A percentile compares a stretch with the other conserved stretches of the same genome.
Evolutionary conservation across 2,797 vertebrate genomes (phyloP).

Genomic region (Halcyon smyrnensis): DNA sequence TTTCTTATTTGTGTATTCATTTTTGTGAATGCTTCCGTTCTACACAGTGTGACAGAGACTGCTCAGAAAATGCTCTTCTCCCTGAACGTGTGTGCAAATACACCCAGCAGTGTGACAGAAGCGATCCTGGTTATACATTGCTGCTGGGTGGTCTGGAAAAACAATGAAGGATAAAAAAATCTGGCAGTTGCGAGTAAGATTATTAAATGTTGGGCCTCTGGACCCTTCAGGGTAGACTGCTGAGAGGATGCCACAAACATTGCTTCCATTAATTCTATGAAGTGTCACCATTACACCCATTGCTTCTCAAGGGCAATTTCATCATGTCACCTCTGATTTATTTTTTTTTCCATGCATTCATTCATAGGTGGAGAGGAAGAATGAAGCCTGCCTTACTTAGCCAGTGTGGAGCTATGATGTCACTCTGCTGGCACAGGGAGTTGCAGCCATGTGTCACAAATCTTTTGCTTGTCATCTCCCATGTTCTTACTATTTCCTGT

Average conservation of each 20-base stretch:
- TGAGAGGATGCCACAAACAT: background rate
- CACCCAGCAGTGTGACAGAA: background rate
- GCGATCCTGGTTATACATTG: rapidly evolving
- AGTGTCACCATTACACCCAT: constrained; percentile 3
- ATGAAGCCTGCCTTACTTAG: background rate
- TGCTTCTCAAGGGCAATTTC: constrained; percentile 22
- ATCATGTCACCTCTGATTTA: background rate
- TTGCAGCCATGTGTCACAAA: constrained; percentile 67
- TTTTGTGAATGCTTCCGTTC: background rate
- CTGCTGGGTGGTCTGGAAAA: background rate
- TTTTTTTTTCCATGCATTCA: background rate
- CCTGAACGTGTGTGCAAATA: background rate
- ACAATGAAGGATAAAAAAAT: background rate
- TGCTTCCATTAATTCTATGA: constrained; percentile 9
- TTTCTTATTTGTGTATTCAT: background rate
- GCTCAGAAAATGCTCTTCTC: background rate
- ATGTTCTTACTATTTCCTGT: constrained; percentile 11
- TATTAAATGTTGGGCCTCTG: background rate
- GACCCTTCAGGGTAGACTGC: background rate
- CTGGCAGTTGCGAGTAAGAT: rapidly evolving
- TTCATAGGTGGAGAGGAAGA: background rate
- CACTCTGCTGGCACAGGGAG: constrained; percentile 26
- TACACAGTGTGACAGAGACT: background rate
- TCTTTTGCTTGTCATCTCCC: constrained; percentile 62
- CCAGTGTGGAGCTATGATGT: constrained; percentile 39